phyloP scores from a whole-genome alignment of 2,888 invertebrate species.

The Cheilosia soror region DNA sequence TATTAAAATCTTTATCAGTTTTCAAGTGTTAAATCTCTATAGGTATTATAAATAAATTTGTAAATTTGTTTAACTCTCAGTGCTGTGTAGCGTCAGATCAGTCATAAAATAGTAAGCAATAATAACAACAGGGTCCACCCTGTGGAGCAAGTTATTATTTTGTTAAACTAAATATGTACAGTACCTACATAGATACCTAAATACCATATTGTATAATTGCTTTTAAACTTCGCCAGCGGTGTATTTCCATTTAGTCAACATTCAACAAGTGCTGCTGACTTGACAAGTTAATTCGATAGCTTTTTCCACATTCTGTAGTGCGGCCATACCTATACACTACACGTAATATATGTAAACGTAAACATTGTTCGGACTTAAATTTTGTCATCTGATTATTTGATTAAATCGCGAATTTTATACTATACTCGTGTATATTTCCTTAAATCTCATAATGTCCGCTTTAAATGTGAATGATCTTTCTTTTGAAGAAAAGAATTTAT shows the following conservation, averaged over 20 bases:
- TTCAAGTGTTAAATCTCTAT: no score
- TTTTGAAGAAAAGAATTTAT: constrained; percentile 86
- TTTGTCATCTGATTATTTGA: background rate
- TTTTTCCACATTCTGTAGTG: background rate
- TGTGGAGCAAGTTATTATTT: constrained; percentile 32
- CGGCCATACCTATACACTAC: no score
- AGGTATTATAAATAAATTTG: no score
- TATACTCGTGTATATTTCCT: background rate
- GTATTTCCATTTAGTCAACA: constrained; percentile 50
- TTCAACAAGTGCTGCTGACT: constrained; percentile 43
- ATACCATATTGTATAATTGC: background rate
- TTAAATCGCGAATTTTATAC: constrained; percentile 10
- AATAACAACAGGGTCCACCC: constrained; percentile 29
- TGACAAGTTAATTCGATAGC: constrained; percentile 1
- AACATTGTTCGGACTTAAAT: background rate
- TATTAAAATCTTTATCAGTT: no score
- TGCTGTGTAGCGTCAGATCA: no score
- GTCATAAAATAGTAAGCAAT: background rate
- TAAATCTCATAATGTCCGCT: constrained; percentile 76
- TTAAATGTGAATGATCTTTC: constrained; percentile 81
- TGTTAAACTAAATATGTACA: constrained; percentile 1
- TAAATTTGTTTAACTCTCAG: no score
- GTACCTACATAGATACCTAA: no score
- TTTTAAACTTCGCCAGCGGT: constrained; percentile 31
- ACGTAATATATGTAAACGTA: background rate